A percentile compares a stretch with the other conserved stretches of the same genome.
Conservation (phyloP, 2,888 invertebrate genomes). For the Clunio marinus region DNA sequence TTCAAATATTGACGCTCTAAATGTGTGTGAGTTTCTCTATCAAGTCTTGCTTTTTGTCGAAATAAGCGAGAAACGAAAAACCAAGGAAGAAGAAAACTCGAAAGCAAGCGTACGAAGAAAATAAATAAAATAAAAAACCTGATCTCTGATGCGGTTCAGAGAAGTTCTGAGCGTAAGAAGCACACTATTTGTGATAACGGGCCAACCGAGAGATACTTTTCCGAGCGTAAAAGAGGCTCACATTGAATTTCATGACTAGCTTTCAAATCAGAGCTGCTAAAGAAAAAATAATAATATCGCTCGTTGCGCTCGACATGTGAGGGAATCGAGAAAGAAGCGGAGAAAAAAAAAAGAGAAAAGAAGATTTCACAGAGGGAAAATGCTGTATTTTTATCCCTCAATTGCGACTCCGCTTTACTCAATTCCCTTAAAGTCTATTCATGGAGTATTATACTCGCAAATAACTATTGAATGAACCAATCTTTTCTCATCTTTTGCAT, state of each 20-base stretch:
- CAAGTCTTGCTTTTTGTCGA: not conserved
- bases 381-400: not conserved
- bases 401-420: not conserved
- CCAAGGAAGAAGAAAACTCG: slow-evolving; percentile 20
- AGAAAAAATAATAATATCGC: slow-evolving; percentile 6
- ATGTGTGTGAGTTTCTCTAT: not conserved
- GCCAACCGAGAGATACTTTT: not conserved
- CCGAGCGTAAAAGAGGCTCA: slow-evolving; percentile 28
- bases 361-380: not conserved
- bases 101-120: not conserved
- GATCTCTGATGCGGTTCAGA: slow-evolving; percentile 39
- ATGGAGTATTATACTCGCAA: slow-evolving; percentile 2
- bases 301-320: slow-evolving; percentile 24
- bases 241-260: slow-evolving; percentile 11
- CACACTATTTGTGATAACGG: slow-evolving; percentile 34
- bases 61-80: slow-evolving; percentile 10
- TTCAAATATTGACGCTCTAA: not conserved
- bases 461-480: not conserved
- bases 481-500: slow-evolving; percentile 10
- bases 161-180: slow-evolving; percentile 39
- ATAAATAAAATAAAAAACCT: slow-evolving; percentile 27
- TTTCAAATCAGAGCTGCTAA: not conserved
- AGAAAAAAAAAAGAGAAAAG: not conserved
- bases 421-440: not conserved
- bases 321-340: not conserved